These are phyloP conservation scores for Pseudotriccus pelzelni DNA, from an alignment of 2,797 vertebrate species.

Conservation along the genomic window DNA sequence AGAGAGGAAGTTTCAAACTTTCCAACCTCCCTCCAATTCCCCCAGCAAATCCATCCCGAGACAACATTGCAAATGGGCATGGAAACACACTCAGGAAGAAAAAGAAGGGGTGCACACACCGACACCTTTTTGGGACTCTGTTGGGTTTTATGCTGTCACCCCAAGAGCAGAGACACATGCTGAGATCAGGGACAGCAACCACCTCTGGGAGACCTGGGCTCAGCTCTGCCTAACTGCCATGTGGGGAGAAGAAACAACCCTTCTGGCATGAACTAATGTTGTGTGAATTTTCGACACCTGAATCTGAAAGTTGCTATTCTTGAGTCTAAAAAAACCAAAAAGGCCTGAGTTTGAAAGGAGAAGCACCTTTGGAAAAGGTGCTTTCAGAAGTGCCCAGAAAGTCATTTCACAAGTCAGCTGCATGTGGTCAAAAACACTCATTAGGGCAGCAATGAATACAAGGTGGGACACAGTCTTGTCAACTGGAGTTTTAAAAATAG, in stretches of 20 bases:
- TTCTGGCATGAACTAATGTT: neutral
- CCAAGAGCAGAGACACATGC: accelerated
- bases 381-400: neutral
- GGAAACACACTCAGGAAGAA: neutral
- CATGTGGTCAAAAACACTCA: neutral
- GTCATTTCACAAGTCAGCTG: neutral
- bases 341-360: neutral
- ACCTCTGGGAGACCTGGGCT: neutral
- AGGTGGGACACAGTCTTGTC: neutral
- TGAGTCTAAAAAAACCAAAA: neutral
- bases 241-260: neutral
- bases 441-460: neutral
- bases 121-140: neutral
- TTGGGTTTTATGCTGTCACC: neutral
- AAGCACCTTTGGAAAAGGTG: neutral
- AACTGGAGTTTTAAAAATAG: neutral
- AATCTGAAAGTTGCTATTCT: neutral
- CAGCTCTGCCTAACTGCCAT: neutral
- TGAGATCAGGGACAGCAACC: neutral
- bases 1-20: neutral
- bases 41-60: neutral
- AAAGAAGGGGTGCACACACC: neutral
- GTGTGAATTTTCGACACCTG: neutral
- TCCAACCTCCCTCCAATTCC: neutral
- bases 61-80: accelerated